Evolutionary conservation across 2,797 vertebrate species (phyloP).

Genomic region (Chaunax sp.): DNA sequence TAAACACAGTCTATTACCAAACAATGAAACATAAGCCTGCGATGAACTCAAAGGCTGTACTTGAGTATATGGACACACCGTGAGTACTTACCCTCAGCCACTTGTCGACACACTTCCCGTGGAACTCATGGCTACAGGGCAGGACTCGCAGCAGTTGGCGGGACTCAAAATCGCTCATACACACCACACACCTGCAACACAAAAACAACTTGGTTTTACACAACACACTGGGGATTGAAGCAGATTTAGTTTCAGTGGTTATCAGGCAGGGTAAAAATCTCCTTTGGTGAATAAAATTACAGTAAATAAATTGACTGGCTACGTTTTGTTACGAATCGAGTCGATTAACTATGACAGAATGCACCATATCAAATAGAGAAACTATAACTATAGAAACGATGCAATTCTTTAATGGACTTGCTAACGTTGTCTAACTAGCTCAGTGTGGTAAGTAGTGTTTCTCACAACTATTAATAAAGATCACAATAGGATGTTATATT

Average conservation of each 20-base stretch:
- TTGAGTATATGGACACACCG: neutral
- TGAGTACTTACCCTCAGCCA: conserved; percentile 93
- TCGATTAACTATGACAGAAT: too few species aligned
- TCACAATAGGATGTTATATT: too few species aligned
- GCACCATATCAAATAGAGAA: too few species aligned
- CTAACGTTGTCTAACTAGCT: too few species aligned
- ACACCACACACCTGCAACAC: conserved; percentile 91
- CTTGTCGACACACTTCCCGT: conserved; percentile 99
- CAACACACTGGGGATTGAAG: neutral
- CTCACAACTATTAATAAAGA: too few species aligned
- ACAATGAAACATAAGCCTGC: neutral
- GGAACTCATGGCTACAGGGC: conserved; percentile 99
- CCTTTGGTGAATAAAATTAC: too few species aligned
- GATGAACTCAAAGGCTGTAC: neutral
- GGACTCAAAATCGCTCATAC: conserved; percentile 99
- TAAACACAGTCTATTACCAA: neutral
- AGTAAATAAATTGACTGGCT: too few species aligned
- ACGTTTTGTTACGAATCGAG: too few species aligned
- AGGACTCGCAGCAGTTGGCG: conserved; percentile 98
- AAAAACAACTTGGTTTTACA: neutral
- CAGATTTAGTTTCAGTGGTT: neutral
- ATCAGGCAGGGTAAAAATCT: neutral
- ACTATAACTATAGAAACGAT: too few species aligned
- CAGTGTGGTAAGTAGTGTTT: too few species aligned
- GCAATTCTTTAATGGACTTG: too few species aligned